Conservation (phyloP, 1,140 invertebrate species). For the Hesperophylax magnus region DNA sequence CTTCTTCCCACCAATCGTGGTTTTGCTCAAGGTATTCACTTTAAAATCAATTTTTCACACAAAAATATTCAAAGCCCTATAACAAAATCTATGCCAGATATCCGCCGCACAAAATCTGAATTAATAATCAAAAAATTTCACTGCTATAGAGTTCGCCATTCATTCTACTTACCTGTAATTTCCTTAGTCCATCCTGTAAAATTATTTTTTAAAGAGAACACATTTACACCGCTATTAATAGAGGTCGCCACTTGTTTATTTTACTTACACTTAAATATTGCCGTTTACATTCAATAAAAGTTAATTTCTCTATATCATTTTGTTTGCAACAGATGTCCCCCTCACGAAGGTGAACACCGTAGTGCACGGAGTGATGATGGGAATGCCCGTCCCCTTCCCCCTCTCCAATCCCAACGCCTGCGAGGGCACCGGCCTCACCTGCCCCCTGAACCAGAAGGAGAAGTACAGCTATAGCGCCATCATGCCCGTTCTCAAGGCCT, state of each 20-base stretch:
- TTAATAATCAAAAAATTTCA: too few relatives aligned
- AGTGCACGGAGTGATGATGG: conserved; percentile 80
- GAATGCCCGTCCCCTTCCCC: conserved; percentile 79
- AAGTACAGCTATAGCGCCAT: conserved; percentile 74
- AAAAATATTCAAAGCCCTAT: too few relatives aligned
- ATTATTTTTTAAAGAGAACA: too few relatives aligned
- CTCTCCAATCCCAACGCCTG: conserved; percentile 80
- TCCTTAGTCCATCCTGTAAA: not conserved
- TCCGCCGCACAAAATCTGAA: too few relatives aligned
- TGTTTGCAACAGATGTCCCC: conserved; percentile 67
- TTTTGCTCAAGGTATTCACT: too few relatives aligned
- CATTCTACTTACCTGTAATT: not conserved
- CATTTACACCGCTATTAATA: too few relatives aligned
- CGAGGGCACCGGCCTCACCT: conserved; percentile 74
- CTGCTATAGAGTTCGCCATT: too few relatives aligned
- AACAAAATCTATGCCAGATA: too few relatives aligned
- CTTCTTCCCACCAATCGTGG: too few relatives aligned
- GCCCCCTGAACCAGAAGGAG: conserved; percentile 75
- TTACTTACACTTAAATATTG: too few relatives aligned
- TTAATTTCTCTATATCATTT: not conserved
- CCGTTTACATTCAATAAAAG: not conserved
- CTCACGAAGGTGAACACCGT: conserved; percentile 70
- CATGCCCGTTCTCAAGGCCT: conserved; percentile 74
- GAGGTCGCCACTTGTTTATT: too few relatives aligned
- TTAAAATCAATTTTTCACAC: too few relatives aligned